Conservation (phyloP, 2,797 vertebrate genomes). For the Anabacerthia variegaticeps region DNA sequence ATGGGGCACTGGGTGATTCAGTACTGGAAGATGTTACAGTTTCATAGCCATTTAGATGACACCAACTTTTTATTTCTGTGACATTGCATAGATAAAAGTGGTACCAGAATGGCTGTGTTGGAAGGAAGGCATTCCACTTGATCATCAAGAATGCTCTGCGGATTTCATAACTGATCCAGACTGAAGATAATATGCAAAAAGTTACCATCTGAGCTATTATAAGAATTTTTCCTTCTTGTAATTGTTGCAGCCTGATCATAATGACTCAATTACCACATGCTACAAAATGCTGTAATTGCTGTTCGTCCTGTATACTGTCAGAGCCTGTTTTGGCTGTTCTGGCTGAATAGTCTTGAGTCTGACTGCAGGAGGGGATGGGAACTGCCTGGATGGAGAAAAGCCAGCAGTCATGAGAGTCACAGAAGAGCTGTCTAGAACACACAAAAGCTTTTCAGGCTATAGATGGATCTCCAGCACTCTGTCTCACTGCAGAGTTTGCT, state of each 20-base stretch:
- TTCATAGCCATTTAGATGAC: neutral
- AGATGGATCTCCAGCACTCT: neutral
- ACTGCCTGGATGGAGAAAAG: neutral
- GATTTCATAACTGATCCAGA: neutral
- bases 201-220: neutral
- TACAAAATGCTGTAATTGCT: slow-evolving; percentile 8
- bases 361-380: neutral
- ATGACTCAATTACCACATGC: slow-evolving; percentile 24
- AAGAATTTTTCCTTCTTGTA: neutral
- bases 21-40: neutral
- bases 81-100: neutral
- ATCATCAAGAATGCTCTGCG: neutral
- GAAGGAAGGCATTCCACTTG: neutral
- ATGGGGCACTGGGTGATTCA: accelerated
- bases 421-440: neutral
- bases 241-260: neutral
- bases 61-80: neutral
- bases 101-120: neutral
- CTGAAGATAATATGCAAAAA: neutral
- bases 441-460: neutral
- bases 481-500: neutral
- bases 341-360: neutral
- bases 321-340: slow-evolving; percentile 5
- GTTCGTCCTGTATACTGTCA: neutral
- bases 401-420: neutral